These are phyloP conservation scores for Mya arenaria DNA, from an alignment of 1,140 invertebrate genomes.

Conservation along the genomic window DNA sequence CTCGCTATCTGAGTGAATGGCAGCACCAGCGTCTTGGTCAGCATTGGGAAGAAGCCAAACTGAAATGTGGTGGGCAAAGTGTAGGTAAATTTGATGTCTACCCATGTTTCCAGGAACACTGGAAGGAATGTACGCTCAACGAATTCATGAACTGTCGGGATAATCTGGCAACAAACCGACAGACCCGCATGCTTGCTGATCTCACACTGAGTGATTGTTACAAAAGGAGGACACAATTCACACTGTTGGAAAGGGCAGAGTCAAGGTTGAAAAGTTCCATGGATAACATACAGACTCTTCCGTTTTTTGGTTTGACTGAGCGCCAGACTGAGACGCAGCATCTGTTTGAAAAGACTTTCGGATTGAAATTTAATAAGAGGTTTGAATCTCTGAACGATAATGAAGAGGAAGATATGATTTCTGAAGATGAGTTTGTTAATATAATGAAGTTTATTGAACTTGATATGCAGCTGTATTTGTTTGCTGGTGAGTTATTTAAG, in stretches of 20 bases:
- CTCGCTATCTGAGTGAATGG: slow-evolving; percentile 95
- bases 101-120: slow-evolving; percentile 82
- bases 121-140: slow-evolving; percentile 86
- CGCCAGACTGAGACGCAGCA: slow-evolving; percentile 95
- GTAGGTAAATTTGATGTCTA: slow-evolving; percentile 85
- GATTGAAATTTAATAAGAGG: slow-evolving; percentile 84
- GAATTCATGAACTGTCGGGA: slow-evolving; percentile 91
- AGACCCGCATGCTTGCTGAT: slow-evolving; percentile 96
- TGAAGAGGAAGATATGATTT: not conserved
- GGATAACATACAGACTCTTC: slow-evolving; percentile 94
- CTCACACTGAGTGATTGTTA: slow-evolving; percentile 96
- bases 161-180: slow-evolving; percentile 96
- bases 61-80: slow-evolving; percentile 84
- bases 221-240: slow-evolving; percentile 88
- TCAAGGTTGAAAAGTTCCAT: slow-evolving; percentile 96
- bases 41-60: slow-evolving; percentile 87
- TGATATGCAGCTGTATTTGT: slow-evolving; percentile 46
- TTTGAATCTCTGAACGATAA: slow-evolving; percentile 10
- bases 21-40: slow-evolving; percentile 96
- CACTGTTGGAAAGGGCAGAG: slow-evolving; percentile 84
- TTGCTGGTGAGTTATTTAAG: slow-evolving; percentile 28
- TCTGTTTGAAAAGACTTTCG: slow-evolving; percentile 97
- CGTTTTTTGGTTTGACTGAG: slow-evolving; percentile 98
- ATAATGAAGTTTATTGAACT: slow-evolving; percentile 46
- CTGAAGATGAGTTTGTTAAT: slow-evolving; percentile 37